Evolutionary conservation across 2,888 invertebrate species (phyloP), one percentile per base, ranked within the genome.

Genomic region (Eristalis intricaria): DNA sequence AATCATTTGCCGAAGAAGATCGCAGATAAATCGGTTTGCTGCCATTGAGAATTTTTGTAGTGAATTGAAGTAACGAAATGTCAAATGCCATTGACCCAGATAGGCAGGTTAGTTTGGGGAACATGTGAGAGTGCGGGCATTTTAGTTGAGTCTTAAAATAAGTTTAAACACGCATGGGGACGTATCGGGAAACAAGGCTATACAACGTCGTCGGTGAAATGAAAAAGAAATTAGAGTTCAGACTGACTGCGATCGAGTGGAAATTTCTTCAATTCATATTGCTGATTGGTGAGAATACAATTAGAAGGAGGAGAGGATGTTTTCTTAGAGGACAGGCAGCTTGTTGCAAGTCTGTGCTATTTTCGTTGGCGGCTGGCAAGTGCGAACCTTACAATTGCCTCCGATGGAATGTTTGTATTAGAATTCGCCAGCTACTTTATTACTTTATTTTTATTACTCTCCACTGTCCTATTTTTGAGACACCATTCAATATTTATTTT

Each of bases 61-160:
- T 26, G 50, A 22, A 38, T 13, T 50, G 32, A 15, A 7, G 40
- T 58, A 38, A 43, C 58, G 22, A 60, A 76, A 85, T 85, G 81
- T 81, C 84, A 85, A 76, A 32, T 69, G 64, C 29, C 40, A 73
- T 40, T 77, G 84, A 71, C 63, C 71, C 63, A 73, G 38, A 19
- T 35, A 35, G 22, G 22, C 63, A 85, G 84, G 84, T 84, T 76
- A 35, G 81, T 32, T 15, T 50, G 15, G 23, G 26, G 7, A 13
- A 23, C 5, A 10, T 10, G 15, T 13, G 23, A 26, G 26, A 23
- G 22, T 60, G 60, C 13, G 4, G 23, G 60, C 10, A 23, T 22
- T n/a, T 58, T 13, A 13, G 13, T 60, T 29, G 7, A 29, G 13
- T 8, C 8, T 15, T 26, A 15, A 60, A 60, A 60, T 26, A 60